These are phyloP conservation scores for Tangara arthus DNA, from an alignment of 2,797 vertebrate genomes.

Conservation along the genomic window DNA sequence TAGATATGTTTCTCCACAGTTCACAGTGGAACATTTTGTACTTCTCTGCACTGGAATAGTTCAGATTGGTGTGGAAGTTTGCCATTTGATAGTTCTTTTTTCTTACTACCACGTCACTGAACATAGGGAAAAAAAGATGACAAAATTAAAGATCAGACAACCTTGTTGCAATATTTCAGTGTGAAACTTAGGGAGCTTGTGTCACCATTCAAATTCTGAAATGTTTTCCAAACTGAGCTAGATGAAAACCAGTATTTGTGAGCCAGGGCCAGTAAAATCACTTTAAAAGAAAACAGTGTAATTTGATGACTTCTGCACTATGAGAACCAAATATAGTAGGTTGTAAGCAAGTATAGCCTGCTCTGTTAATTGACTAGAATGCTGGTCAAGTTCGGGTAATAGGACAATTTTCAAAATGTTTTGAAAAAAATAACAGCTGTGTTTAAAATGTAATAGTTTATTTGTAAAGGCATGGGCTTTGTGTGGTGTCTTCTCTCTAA, in stretches of 20 bases:
- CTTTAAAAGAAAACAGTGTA: neutral
- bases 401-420: neutral
- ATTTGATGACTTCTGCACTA: neutral
- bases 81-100: neutral
- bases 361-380: neutral
- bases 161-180: fast-evolving
- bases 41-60: neutral
- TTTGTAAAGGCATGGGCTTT: neutral
- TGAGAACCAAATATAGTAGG: neutral
- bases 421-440: neutral
- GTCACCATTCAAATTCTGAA: neutral
- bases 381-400: neutral
- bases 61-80: neutral
- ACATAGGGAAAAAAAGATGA: neutral
- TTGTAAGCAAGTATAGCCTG: neutral
- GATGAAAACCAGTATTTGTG: neutral
- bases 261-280: neutral
- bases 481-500: neutral
- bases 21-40: neutral
- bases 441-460: neutral
- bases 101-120: neutral
- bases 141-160: neutral
- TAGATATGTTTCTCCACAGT: neutral
- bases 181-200: neutral
- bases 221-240: neutral